Evolutionary conservation across 2,113 vertebrate species (phyloP).

Genomic region (Spilogale gracilis): DNA sequence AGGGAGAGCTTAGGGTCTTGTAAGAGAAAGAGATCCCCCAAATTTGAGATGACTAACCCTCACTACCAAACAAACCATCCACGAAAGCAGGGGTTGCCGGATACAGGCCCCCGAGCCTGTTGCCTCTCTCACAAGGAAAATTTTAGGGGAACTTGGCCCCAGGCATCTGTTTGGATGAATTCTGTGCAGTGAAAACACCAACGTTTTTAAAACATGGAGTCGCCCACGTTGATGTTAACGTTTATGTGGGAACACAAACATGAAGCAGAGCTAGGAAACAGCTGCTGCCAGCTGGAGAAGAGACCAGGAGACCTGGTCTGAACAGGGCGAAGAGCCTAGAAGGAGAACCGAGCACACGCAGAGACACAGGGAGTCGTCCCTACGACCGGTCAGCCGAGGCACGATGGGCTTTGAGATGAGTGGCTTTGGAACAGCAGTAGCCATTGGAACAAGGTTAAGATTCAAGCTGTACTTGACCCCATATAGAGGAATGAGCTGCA

Average conservation of each 20-base stretch:
- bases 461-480: too few relatives aligned
- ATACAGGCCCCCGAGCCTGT: not conserved
- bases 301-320: not conserved
- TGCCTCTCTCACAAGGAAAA: not conserved
- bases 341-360: not conserved
- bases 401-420: not conserved
- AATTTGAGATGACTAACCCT: not conserved
- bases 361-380: too few relatives aligned
- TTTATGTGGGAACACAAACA: not conserved
- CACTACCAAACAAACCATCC: not conserved
- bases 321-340: not conserved
- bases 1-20: not conserved
- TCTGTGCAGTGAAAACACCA: not conserved
- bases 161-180: too few relatives aligned
- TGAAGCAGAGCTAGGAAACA: not conserved
- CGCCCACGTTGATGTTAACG: not conserved
- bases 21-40: not conserved
- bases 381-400: not conserved
- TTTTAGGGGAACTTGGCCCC: not conserved
- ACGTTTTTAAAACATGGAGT: not conserved
- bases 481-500: too few relatives aligned
- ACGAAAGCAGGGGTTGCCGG: not conserved
- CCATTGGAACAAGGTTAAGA: not conserved
- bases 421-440: not conserved
- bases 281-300: not conserved